Percentiles rank a stretch among this genome's conserved stretches.
Conservation (phyloP, 2,797 vertebrate species). For the Eleutherodactylus coqui region DNA sequence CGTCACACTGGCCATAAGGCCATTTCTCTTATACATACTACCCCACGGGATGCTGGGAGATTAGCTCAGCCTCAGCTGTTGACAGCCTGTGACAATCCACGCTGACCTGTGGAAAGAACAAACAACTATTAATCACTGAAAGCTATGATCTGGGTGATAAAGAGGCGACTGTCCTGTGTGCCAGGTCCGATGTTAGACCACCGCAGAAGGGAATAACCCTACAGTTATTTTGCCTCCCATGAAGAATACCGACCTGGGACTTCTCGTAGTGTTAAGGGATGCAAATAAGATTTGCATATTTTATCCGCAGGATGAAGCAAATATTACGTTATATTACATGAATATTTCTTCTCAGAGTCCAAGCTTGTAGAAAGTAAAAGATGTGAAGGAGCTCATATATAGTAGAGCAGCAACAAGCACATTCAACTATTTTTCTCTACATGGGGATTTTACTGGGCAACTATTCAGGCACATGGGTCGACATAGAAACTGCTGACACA, state of each 20-base stretch:
- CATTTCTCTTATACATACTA: slow-evolving; percentile 98
- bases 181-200: background rate
- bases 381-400: too few species aligned
- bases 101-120: slow-evolving; percentile 77
- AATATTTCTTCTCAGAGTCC: too few species aligned
- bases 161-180: background rate
- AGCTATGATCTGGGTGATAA: background rate
- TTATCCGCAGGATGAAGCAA: background rate
- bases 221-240: background rate
- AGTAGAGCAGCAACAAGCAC: too few species aligned
- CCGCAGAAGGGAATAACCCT: background rate
- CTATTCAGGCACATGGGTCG: too few species aligned
- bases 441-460: too few species aligned
- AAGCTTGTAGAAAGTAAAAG: too few species aligned
- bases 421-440: too few species aligned
- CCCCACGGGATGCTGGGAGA: slow-evolving; percentile 74
- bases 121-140: slow-evolving; percentile 2
- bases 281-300: background rate
- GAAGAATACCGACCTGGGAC: background rate
- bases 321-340: background rate
- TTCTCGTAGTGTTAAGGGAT: background rate
- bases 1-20: slow-evolving; percentile 89
- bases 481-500: too few species aligned
- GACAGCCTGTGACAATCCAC: slow-evolving; percentile 77
- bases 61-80: slow-evolving; percentile 78